Evolutionary conservation across 2,797 vertebrate genomes (phyloP), one percentile per base, ranked within the genome.

Genomic region (Falco columbarius): DNA sequence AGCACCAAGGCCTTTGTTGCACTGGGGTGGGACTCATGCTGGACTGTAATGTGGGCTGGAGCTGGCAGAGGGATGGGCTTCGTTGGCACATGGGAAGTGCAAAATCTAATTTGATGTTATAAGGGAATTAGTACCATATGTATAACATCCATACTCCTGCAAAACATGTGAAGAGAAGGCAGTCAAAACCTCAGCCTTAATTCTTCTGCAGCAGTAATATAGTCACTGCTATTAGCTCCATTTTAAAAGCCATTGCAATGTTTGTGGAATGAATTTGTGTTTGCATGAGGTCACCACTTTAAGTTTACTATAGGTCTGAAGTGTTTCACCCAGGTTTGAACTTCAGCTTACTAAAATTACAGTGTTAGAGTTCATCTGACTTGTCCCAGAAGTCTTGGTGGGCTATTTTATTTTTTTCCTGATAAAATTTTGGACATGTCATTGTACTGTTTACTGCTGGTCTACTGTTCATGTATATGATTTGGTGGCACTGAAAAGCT

Each of bases 251-350:
- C 54, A 38, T 52, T 89, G 52, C 93, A 92, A 44, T 77, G 7
- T 68, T 96, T 94, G 44, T 85, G 56, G 46, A 77, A 93, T 1
- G 6, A 77, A 59, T 67, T 84, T 65, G 44, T 77, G 84, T 42
- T 91, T 8, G 4, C 34, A 63, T 89, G 61, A 94, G 68, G 72
- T 95, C 84, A 88, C 23, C 40, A 34, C n/a, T 89, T 84, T 17
- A 81, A 52, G 49, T 92, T 96, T 92, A 89, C 52, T 90, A 12
- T 22, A 58, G 12, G 30, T 81, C 44, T 87, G 61, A 97, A 92
- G 74, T 76, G 49, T 85, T 95, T 94, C 86, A 95, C 93, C 86
- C 14, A 77, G 15, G 18, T 93, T 95, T 96, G 86, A 94, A 89
- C 90, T 18, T 70, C 58, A 72, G 46, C 47, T n/a, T 82, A 82